These are phyloP conservation scores for Hystrix cristata DNA, from an alignment of 2,113 vertebrate genomes.

Conservation along the genomic window DNA sequence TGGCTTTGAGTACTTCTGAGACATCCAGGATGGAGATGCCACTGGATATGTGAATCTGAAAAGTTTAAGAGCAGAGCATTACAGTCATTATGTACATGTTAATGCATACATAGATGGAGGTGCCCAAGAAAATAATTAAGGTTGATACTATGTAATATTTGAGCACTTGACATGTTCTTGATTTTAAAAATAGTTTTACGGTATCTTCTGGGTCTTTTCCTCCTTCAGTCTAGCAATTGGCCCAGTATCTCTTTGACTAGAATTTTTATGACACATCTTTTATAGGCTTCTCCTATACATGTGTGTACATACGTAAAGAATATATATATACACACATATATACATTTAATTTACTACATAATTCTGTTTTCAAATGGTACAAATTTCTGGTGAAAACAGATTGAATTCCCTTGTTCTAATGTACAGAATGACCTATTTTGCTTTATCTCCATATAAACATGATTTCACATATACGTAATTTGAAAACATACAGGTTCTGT, in stretches of 20 bases:
- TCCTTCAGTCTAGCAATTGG: background rate
- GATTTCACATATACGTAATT: slow-evolving; percentile 17
- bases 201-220: background rate
- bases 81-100: background rate
- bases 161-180: background rate
- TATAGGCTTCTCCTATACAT: background rate
- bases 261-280: background rate
- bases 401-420: slow-evolving; percentile 33
- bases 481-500: background rate
- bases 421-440: background rate
- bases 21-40: background rate
- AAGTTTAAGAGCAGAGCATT: background rate
- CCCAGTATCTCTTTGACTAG: background rate
- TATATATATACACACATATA: background rate
- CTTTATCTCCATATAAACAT: background rate
- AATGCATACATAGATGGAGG: background rate
- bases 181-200: slow-evolving; percentile 7
- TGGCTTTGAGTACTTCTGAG: background rate
- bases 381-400: background rate
- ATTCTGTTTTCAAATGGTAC: slow-evolving; percentile 27
- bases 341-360: background rate
- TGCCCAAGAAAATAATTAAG: background rate
- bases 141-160: background rate
- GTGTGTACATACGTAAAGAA: background rate
- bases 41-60: background rate